Evolutionary conservation across 2,113 vertebrate species (phyloP).

Genomic region (Triplophysa tibetana): DNA sequence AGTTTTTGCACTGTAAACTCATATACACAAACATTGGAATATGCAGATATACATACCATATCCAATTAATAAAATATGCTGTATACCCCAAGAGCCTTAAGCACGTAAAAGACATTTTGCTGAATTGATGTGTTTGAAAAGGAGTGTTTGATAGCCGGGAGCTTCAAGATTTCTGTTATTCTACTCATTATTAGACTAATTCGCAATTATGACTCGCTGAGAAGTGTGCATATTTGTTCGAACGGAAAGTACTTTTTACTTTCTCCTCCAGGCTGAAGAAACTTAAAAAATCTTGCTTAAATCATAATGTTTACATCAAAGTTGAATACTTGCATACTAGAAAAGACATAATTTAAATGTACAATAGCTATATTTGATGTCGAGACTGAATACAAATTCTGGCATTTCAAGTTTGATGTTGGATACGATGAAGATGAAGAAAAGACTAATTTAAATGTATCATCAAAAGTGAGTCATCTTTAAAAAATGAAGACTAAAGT

Average conservation of each 20-base stretch:
- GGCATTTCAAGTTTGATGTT: constrained; percentile 57
- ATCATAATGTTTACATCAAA: constrained; percentile 38
- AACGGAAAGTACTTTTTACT: constrained; percentile 6
- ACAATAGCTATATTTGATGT: constrained; percentile 45
- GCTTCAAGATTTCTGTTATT: constrained; percentile 10
- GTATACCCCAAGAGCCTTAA: constrained; percentile 9
- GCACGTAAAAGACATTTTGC: constrained; percentile 1
- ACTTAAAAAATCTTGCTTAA: constrained; percentile 10
- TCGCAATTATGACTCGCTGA: constrained; percentile 35
- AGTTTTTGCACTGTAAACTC: not conserved
- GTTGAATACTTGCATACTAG: constrained; percentile 7
- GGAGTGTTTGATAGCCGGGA: constrained; percentile 11
- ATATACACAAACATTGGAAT: constrained; percentile 7
- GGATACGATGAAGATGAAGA: constrained; percentile 50
- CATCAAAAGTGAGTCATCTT: constrained; percentile 73
- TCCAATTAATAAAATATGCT: constrained; percentile 25
- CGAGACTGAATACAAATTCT: constrained; percentile 55
- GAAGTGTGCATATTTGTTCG: constrained; percentile 32
- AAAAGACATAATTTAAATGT: constrained; percentile 7
- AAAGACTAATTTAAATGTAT: constrained; percentile 75
- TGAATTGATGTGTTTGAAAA: not conserved
- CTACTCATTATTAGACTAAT: constrained; percentile 35
- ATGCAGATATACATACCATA: constrained; percentile 9
- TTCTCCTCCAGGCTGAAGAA: constrained; percentile 30
- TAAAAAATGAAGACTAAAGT: constrained; percentile 68